phyloP scores from a whole-genome alignment of 37 sponge, comb jelly and placozoan species.

The Eunapius fragilis region DNA sequence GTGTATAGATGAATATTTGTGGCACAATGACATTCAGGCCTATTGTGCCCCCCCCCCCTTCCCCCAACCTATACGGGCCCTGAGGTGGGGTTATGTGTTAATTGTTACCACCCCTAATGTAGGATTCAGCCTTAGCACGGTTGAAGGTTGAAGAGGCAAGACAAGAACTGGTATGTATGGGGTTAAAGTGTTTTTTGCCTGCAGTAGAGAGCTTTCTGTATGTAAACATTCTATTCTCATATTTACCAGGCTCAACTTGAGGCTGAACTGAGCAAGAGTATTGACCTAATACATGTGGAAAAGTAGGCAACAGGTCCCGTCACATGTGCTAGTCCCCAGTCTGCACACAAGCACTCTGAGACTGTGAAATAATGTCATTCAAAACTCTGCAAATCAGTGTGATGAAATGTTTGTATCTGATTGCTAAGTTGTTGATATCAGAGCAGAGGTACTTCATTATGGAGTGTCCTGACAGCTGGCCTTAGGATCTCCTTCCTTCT shows the following conservation, averaged over 20 bases:
- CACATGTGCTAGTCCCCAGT: not conserved
- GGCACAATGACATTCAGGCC: too few species aligned
- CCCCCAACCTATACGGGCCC: too few species aligned
- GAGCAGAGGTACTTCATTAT: not conserved
- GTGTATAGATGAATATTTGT: too few species aligned
- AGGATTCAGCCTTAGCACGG: constrained; percentile 69
- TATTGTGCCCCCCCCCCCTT: too few species aligned
- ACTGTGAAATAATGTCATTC: not conserved
- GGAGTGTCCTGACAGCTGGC: constrained; percentile 14
- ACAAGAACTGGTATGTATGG: constrained; percentile 64
- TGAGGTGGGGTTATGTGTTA: not conserved
- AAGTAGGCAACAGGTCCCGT: constrained; percentile 10
- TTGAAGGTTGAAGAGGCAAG: constrained; percentile 67
- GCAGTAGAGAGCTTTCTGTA: not conserved
- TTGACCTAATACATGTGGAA: constrained; percentile 59
- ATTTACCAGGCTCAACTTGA: constrained; percentile 46
- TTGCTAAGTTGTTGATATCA: not conserved
- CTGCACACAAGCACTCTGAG: not conserved
- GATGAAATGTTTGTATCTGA: not conserved
- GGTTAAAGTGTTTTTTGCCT: not conserved
- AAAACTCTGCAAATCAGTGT: not conserved
- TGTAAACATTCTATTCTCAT: not conserved
- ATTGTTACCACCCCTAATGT: not conserved
- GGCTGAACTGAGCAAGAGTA: constrained; percentile 42
- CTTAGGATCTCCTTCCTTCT: constrained; percentile 51